Conservation (phyloP, 2,797 vertebrate species). For the Ammospiza maritima region DNA sequence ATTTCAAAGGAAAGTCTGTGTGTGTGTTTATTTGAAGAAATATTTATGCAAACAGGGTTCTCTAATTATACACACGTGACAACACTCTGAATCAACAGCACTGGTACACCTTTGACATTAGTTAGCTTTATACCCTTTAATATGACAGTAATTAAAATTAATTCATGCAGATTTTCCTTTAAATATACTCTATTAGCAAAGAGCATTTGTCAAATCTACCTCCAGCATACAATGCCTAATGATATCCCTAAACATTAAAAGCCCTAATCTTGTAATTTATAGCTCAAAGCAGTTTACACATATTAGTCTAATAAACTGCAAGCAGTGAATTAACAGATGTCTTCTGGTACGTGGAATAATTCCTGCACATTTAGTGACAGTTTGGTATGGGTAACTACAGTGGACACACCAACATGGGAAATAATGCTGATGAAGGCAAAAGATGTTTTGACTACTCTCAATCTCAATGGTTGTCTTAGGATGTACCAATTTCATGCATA, state of each 20-base stretch:
- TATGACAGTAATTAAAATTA: constrained; percentile 57
- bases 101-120: constrained; percentile 23
- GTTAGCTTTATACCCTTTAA: constrained; percentile 27
- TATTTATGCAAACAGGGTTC: constrained; percentile 13
- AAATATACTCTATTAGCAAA: constrained; percentile 66
- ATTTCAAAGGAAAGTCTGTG: background rate
- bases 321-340: constrained; percentile 55
- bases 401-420: background rate
- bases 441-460: background rate
- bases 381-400: constrained; percentile 9
- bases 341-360: constrained; percentile 18
- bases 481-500: background rate
- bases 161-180: constrained; percentile 50
- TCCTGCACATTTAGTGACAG: background rate
- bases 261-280: constrained; percentile 65
- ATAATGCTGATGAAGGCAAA: background rate
- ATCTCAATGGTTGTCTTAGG: background rate
- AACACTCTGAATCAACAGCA: constrained; percentile 23
- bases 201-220: constrained; percentile 54
- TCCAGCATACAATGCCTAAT: constrained; percentile 62
- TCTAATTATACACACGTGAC: background rate
- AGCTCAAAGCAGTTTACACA: constrained; percentile 59
- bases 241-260: constrained; percentile 65
- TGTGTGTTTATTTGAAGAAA: background rate
- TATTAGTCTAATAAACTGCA: constrained; percentile 66